Conservation (phyloP, 37 sponge, comb jelly and placozoan species). For the Hexactinellida sp. region DNA sequence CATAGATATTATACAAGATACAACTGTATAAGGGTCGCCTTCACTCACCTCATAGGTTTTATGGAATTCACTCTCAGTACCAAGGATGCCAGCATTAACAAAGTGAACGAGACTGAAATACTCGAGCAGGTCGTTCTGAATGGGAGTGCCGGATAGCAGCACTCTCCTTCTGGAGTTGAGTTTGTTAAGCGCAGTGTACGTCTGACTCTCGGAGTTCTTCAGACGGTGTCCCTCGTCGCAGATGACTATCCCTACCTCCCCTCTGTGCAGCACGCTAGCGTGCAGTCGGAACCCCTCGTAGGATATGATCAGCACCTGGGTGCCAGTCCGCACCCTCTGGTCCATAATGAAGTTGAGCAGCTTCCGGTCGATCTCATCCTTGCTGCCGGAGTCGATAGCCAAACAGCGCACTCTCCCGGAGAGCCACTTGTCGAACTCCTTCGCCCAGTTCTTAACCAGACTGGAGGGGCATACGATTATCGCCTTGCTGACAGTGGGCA, state of each 20-base stretch:
- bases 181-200: slow-evolving; percentile 74
- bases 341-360: slow-evolving; percentile 45
- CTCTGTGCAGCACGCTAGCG: slow-evolving; percentile 56
- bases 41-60: background rate
- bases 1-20: too few species aligned
- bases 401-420: slow-evolving; percentile 43
- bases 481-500: slow-evolving; percentile 48
- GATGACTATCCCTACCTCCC: slow-evolving; percentile 70
- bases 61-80: slow-evolving; percentile 27
- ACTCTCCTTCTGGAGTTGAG: slow-evolving; percentile 53
- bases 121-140: slow-evolving; percentile 93
- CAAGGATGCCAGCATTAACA: slow-evolving; percentile 87
- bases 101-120: slow-evolving; percentile 95
- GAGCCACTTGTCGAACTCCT: slow-evolving; percentile 89
- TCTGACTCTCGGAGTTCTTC: slow-evolving; percentile 95
- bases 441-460: slow-evolving; percentile 97
- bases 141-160: slow-evolving; percentile 86
- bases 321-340: slow-evolving; percentile 37
- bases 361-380: slow-evolving; percentile 70
- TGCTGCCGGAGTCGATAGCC: slow-evolving; percentile 86
- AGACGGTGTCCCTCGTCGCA: slow-evolving; percentile 96
- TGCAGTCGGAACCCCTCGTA: slow-evolving; percentile 92
- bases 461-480: slow-evolving; percentile 89
- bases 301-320: slow-evolving; percentile 75
- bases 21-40: too few species aligned